Evolutionary conservation across 2,113 vertebrate species (phyloP).

Genomic region (Pachyramphus minor): DNA sequence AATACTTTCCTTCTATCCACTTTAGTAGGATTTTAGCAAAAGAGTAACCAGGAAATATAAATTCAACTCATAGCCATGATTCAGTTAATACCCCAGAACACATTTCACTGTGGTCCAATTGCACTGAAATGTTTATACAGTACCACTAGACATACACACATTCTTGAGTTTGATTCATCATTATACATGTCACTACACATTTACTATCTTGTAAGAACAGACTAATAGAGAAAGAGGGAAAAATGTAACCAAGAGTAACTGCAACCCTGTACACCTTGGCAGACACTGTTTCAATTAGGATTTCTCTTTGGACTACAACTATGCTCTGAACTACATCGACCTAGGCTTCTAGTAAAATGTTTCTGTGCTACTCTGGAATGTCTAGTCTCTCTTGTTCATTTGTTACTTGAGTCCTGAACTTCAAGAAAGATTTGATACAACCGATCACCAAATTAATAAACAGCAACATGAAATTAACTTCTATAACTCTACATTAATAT

Average conservation of each 20-base stretch:
- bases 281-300: neutral
- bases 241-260: neutral
- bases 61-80: neutral
- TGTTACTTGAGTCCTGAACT: neutral
- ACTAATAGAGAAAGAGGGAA: neutral
- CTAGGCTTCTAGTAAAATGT: rapidly evolving
- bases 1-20: neutral
- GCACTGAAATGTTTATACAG: neutral
- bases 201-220: neutral
- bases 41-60: neutral
- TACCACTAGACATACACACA: too few relatives aligned
- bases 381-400: neutral
- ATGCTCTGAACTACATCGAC: neutral
- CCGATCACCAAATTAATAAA: neutral
- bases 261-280: neutral
- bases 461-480: neutral
- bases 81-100: neutral
- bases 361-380: neutral
- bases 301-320: neutral
- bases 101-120: neutral
- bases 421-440: neutral
- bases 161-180: neutral
- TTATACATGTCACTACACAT: neutral
- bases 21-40: neutral
- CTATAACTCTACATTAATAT: neutral